phyloP scores from a whole-genome alignment of 37 sponge, comb jelly and placozoan species.

The Beroe ovata region DNA sequence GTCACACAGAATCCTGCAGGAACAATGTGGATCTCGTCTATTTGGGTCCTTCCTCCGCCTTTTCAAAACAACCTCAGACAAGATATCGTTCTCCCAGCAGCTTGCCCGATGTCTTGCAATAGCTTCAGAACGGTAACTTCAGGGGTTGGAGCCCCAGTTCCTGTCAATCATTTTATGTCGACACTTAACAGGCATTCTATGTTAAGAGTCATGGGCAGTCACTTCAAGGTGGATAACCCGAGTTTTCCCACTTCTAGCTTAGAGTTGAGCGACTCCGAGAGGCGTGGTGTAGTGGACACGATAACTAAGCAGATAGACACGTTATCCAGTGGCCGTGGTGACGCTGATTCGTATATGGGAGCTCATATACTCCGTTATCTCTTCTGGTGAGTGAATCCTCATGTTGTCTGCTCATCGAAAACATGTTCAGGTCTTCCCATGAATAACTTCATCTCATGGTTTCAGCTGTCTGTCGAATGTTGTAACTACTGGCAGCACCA shows the following conservation, averaged over 20 bases:
- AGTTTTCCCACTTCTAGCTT: too few relatives aligned
- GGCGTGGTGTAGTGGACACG: background rate
- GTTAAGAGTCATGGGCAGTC: too few relatives aligned
- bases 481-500: constrained; percentile 1
- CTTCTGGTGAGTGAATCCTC: constrained; percentile 17
- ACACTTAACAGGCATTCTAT: too few relatives aligned
- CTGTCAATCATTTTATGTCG: too few relatives aligned
- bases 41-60: constrained; percentile 21
- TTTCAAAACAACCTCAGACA: constrained; percentile 6
- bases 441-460: too few relatives aligned
- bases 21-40: background rate
- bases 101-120: constrained; percentile 22
- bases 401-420: background rate
- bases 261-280: background rate
- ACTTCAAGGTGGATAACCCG: too few relatives aligned
- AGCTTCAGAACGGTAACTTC: background rate
- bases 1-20: background rate
- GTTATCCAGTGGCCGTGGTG: constrained; percentile 14
- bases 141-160: too few relatives aligned
- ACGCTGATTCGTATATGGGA: constrained; percentile 46
- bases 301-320: constrained; percentile 46
- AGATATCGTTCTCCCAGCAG: background rate
- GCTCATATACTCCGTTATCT: constrained; percentile 48
- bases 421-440: background rate
- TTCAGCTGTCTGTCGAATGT: constrained; percentile 41